These are phyloP conservation scores for Spizaetus ornatus DNA, from an alignment of 2,113 vertebrate genomes.

Conservation along the genomic window DNA sequence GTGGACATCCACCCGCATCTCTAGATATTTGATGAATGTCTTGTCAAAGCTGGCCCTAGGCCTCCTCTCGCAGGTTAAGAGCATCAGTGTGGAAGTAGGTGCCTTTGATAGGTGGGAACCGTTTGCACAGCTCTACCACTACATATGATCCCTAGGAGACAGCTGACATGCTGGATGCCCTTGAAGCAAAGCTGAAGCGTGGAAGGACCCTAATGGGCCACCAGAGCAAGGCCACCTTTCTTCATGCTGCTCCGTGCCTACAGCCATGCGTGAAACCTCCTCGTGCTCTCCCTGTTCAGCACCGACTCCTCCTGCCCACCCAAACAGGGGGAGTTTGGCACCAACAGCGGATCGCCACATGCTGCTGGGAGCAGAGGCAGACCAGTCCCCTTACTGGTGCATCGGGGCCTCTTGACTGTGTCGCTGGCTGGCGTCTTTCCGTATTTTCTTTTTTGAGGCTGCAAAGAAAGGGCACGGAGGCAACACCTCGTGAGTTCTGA, in stretches of 20 bases:
- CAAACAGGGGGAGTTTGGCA: accelerated
- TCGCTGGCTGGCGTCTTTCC: background rate
- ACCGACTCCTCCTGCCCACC: background rate
- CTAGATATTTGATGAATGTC: accelerated
- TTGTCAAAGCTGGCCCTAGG: background rate
- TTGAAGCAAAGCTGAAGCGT: background rate
- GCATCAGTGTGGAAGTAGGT: background rate
- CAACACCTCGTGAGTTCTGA: background rate
- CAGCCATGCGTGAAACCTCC: background rate
- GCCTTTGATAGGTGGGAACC: background rate
- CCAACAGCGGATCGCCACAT: accelerated
- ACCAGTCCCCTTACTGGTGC: accelerated
- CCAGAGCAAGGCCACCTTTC: background rate
- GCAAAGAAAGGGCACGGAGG: background rate
- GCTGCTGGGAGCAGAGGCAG: background rate
- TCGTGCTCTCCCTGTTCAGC: background rate
- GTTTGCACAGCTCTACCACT: background rate
- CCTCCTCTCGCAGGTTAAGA: background rate
- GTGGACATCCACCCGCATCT: background rate
- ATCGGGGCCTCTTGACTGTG: background rate
- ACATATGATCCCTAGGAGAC: background rate
- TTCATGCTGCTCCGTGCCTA: accelerated
- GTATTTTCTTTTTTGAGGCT: background rate
- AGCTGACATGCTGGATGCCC: background rate
- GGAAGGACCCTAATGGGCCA: background rate